A percentile compares a stretch with the other conserved stretches of the same genome.
phyloP scores from a whole-genome alignment of 2,797 vertebrate genomes.

The Chaetodon trifasciatus region DNA sequence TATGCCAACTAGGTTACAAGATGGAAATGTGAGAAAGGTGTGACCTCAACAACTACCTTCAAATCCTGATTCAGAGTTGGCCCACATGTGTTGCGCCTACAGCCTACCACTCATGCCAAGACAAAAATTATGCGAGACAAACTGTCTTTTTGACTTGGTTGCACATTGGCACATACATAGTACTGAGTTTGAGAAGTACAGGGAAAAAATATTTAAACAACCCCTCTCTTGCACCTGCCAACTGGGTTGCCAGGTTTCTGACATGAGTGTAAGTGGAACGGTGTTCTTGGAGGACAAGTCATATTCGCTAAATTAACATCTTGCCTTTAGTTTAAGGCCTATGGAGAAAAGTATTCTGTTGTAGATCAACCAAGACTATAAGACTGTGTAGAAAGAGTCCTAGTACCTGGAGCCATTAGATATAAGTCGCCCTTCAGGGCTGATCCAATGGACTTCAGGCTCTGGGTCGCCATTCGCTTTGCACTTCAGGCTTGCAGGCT shows the following conservation, averaged over 20 bases:
- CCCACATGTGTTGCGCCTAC: constrained; percentile 37
- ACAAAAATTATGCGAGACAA: constrained; percentile 29
- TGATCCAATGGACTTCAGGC: constrained; percentile 88
- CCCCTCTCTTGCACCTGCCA: not conserved
- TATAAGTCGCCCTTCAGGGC: constrained; percentile 86
- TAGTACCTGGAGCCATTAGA: constrained; percentile 81
- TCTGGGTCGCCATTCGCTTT: constrained; percentile 89
- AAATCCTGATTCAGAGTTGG: constrained; percentile 30
- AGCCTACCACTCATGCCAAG: constrained; percentile 28
- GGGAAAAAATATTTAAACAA: constrained; percentile 15
- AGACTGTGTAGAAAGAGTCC: not conserved
- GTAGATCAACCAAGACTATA: not conserved
- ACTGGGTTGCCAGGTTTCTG: constrained; percentile 21
- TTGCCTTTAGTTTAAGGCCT: not conserved
- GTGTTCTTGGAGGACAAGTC: not conserved
- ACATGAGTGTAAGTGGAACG: not conserved
- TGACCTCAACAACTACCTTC: constrained; percentile 27
- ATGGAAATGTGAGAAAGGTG: constrained; percentile 32
- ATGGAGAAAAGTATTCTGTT: not conserved
- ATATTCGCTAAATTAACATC: constrained; percentile 20
- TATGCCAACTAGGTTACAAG: constrained; percentile 23
- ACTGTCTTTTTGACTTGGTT: constrained; percentile 24
- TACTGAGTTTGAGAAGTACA: not conserved
- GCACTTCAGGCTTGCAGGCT: constrained; percentile 86
- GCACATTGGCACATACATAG: constrained; percentile 16